Evolutionary conservation across 2,113 vertebrate species (phyloP), one percentile per base, ranked within the genome.

Genomic region (Helogale parvula): DNA sequence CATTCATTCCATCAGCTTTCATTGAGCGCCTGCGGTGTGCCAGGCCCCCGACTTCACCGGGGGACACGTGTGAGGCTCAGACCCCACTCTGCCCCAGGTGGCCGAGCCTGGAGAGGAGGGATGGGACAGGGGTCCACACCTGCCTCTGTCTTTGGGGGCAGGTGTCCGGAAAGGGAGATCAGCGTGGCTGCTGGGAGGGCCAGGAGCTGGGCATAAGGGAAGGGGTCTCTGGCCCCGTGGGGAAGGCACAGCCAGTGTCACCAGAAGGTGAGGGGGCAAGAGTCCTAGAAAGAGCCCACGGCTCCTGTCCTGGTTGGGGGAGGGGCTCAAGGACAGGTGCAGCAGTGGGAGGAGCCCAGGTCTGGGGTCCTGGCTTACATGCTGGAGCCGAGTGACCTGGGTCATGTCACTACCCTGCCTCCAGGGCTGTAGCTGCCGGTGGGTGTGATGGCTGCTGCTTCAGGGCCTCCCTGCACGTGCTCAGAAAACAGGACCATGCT

Each of bases 11-110:
- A 1, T 47, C 69, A 17, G 25, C 47, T 50, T 84, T 60, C 17
- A 16, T 2, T 0, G 5, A 17, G 52, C 1, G 0, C 69, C 79
- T 8, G 21, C 29, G 29, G 35, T 52, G 47, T 50, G 60, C 57
- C 57, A 16, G 66, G 12, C 14, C 35, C 79, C 31, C 14, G 3
- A 2, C 19, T 57, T 68, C 19, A 7, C 54, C 41, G 16, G 66
- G 9, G 31, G 35, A n/a, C 2, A 7, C 0, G 6, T 41, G 50
- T 13, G 17, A 90, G 57, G 76, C 69, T 25, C 31, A 14, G 23
- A 25, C n/a, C n/a, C n/a, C 16, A 1, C 54, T 52, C 54, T 38
- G 47, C 38, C 45, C 57, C 35, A 1, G 33, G 69, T 16, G 69
- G 11, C 54, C 23, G 33, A 45, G n/a, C 77, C 31, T 23, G 77